phyloP scores from a whole-genome alignment of 64 coral and sea anemone species.

The Actinia equina region DNA sequence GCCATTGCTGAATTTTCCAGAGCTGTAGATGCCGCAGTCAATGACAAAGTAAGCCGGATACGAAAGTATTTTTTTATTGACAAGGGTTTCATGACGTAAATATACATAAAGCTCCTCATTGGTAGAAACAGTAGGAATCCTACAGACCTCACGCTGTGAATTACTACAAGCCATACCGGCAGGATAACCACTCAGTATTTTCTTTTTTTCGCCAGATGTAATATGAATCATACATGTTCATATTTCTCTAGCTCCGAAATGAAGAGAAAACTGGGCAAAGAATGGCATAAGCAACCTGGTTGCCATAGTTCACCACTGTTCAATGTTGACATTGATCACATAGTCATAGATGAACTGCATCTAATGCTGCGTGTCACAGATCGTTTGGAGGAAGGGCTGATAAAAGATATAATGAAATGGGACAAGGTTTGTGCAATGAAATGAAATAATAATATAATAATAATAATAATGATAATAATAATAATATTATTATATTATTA shows the following conservation, averaged over 20 bases:
- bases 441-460: neutral
- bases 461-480: too few species aligned
- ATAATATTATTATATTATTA: too few species aligned
- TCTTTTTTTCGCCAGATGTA: neutral
- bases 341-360: constrained; percentile 35
- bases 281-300: constrained; percentile 40
- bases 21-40: too few species aligned
- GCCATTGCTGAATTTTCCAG: too few species aligned
- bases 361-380: constrained; percentile 42
- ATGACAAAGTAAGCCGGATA: too few species aligned
- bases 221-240: constrained; percentile 44
- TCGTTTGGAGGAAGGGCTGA: constrained; percentile 39
- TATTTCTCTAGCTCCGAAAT: neutral
- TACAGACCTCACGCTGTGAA: too few species aligned
- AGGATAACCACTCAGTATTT: too few species aligned
- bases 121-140: too few species aligned
- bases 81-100: too few species aligned
- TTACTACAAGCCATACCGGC: too few species aligned
- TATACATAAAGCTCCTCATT: too few species aligned
- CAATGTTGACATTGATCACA: constrained; percentile 16
- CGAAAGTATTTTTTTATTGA: too few species aligned
- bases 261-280: neutral
- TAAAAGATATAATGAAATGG: constrained; percentile 42
- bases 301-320: constrained; percentile 34
- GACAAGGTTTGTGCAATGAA: constrained; percentile 18